Base-by-base conservation (phyloP, 2,797 vertebrate genomes). In the Chromobotia macracanthus region DNA sequence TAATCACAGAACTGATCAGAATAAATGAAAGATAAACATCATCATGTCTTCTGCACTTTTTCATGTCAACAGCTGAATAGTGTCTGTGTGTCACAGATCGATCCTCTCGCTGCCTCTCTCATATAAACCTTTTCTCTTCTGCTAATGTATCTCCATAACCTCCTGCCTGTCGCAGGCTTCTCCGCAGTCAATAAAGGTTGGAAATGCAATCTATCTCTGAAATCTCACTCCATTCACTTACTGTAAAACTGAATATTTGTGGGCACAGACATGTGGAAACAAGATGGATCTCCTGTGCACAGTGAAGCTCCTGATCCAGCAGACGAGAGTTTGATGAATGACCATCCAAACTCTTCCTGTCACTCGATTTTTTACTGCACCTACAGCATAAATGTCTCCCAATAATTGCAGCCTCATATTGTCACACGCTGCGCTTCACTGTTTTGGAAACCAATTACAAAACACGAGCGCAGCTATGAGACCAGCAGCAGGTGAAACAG, bases 131-230 rank as follows among this genome's bases (percentile, higher is more conserved):
- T 72, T 86, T 84, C 81, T 72, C 72, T 80, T 75, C 89, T 65
- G 71, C 91, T 93, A 94, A 94, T 93, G 93, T 88, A 89, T 92
- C 92, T 90, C 85, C 88, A 87, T 88, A 85, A 79, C 81, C 89
- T 88, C 87, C 86, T 86, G 86, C 86, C 85, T 78, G 66, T 85
- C 84, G 81, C 89, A 73, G 85, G 53, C 53, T 11, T 87, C 81
- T 79, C 84, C 19, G 87, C 88, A 92, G 93, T 94, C 93, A 87
- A 93, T 94, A 93, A 90, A 86, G 87, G 85, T 89, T 92, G 92
- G 93, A 93, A 94, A 93, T 74, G 88, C 87, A 90, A 93, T 90
- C 92, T 92, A 91, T 93, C 92, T 90, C 86, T 92, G 92, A 92
- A 92, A 94, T 90, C 91, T 91, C 93, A 93, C 89, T 91, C 93